Conservation (phyloP, 1,140 invertebrate genomes). For the Conopomorpha cramerella region DNA sequence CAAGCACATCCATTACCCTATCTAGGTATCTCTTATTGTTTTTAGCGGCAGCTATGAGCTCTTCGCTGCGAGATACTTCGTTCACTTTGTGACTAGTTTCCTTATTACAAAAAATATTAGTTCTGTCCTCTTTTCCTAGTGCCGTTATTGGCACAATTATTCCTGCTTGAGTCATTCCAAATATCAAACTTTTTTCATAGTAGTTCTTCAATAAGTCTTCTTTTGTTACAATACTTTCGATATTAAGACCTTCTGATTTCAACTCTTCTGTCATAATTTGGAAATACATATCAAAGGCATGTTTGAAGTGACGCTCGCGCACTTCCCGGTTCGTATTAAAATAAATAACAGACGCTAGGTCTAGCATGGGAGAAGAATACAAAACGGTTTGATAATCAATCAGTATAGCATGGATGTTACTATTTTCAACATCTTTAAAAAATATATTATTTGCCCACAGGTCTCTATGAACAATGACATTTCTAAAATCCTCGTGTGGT, state of each 20-base stretch:
- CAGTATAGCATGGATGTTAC: conserved; percentile 42
- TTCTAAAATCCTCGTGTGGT: too few relatives aligned
- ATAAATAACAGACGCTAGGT: conserved; percentile 57
- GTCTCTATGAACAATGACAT: conserved; percentile 65
- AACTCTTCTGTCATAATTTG: conserved; percentile 34
- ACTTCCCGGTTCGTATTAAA: conserved; percentile 52
- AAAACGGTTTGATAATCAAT: conserved; percentile 68
- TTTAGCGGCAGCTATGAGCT: conserved; percentile 46
- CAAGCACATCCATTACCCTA: conserved; percentile 45
- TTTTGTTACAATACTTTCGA: conserved; percentile 26
- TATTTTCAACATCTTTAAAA: conserved; percentile 56
- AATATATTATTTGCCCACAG: conserved; percentile 68
- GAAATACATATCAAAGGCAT: conserved; percentile 50
- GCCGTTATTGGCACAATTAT: conserved; percentile 53
- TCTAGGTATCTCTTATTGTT: conserved; percentile 32
- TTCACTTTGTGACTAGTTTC: conserved; percentile 38
- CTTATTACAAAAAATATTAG: conserved; percentile 30
- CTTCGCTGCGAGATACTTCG: conserved; percentile 38
- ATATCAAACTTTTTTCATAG: conserved; percentile 44
- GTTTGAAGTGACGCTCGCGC: conserved; percentile 24
- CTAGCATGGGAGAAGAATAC: conserved; percentile 57
- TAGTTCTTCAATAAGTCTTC: conserved; percentile 27
- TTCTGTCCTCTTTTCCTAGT: conserved; percentile 29
- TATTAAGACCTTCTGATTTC: conserved; percentile 25
- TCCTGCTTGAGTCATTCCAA: conserved; percentile 54